Percentiles rank a stretch among this genome's conserved stretches.
These are phyloP conservation scores for Paratrypauchen microcephalus DNA, from an alignment of 2,797 vertebrate genomes.

Conservation along the genomic window DNA sequence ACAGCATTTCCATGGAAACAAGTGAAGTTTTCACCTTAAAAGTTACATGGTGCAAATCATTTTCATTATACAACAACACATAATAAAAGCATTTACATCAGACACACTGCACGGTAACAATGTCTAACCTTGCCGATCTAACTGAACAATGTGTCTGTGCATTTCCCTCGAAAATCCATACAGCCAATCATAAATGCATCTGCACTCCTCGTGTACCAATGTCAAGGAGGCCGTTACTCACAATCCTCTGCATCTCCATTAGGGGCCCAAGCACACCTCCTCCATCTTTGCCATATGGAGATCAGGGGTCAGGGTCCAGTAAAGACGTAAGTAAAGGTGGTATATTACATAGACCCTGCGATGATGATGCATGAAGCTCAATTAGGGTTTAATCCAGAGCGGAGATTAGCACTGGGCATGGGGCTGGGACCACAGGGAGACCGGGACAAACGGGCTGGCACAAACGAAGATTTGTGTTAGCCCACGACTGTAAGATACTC, in stretches of 20 bases:
- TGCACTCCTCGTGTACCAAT: slow-evolving; percentile 25
- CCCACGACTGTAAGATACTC: slow-evolving; percentile 59
- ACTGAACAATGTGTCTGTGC: not conserved
- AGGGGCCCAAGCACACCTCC: slow-evolving; percentile 32
- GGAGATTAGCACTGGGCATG: slow-evolving; percentile 56
- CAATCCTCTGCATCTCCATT: slow-evolving; percentile 43
- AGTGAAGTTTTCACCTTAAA: too few relatives aligned
- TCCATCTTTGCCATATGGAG: slow-evolving; percentile 34
- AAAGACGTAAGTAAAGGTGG: slow-evolving; percentile 50
- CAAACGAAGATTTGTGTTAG: slow-evolving; percentile 41
- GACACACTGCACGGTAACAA: not conserved
- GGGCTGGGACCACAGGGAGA: slow-evolving; percentile 40
- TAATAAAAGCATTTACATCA: not conserved
- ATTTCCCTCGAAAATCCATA: slow-evolving; percentile 27
- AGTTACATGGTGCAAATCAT: too few relatives aligned
- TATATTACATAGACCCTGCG: slow-evolving; percentile 60
- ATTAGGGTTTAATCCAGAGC: slow-evolving; percentile 74
- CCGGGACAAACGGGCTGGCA: slow-evolving; percentile 49
- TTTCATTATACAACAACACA: too few relatives aligned
- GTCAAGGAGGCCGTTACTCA: slow-evolving; percentile 41
- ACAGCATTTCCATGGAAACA: too few relatives aligned
- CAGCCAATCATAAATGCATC: slow-evolving; percentile 27
- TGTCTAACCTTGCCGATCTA: not conserved
- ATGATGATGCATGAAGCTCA: slow-evolving; percentile 69
- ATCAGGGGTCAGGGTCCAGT: slow-evolving; percentile 33